Evolutionary conservation across 2,888 invertebrate species (phyloP).

Genomic region (Luperina testacea): DNA sequence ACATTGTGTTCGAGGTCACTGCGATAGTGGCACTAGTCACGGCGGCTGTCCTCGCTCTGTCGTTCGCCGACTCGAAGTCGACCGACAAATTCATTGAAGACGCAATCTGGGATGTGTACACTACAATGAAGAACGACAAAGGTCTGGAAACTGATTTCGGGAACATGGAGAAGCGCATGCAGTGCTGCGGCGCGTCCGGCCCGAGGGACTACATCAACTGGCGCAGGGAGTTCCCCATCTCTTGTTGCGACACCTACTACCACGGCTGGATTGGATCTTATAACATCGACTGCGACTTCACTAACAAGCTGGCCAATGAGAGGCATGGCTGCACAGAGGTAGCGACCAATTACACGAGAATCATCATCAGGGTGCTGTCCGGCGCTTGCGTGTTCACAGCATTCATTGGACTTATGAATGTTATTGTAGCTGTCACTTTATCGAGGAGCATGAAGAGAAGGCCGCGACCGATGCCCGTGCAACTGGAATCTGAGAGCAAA

Average conservation of each 20-base stretch:
- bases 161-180: constrained; percentile 80
- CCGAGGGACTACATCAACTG: constrained; percentile 85
- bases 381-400: constrained; percentile 78
- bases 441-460: constrained; percentile 75
- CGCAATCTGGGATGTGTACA: constrained; percentile 84
- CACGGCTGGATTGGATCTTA: constrained; percentile 81
- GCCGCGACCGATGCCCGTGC: constrained; percentile 71
- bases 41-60: constrained; percentile 77
- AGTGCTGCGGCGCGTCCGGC: constrained; percentile 85
- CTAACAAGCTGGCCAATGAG: constrained; percentile 85
- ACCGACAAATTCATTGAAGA: constrained; percentile 84
- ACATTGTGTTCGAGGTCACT: constrained; percentile 74
- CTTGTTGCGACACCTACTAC: constrained; percentile 85
- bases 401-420: constrained; percentile 75
- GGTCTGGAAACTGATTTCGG: constrained; percentile 77
- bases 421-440: constrained; percentile 74
- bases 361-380: constrained; percentile 79
- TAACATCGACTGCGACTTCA: constrained; percentile 82
- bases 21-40: constrained; percentile 73
- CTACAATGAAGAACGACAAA: constrained; percentile 77
- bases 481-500: constrained; percentile 82
- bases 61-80: constrained; percentile 79
- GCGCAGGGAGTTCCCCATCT: constrained; percentile 82
- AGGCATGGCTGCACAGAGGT: constrained; percentile 84
- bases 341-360: constrained; percentile 80